Evolutionary conservation across 1,140 invertebrate species (phyloP).

Genomic region (Pentalonia nigronervosa): DNA sequence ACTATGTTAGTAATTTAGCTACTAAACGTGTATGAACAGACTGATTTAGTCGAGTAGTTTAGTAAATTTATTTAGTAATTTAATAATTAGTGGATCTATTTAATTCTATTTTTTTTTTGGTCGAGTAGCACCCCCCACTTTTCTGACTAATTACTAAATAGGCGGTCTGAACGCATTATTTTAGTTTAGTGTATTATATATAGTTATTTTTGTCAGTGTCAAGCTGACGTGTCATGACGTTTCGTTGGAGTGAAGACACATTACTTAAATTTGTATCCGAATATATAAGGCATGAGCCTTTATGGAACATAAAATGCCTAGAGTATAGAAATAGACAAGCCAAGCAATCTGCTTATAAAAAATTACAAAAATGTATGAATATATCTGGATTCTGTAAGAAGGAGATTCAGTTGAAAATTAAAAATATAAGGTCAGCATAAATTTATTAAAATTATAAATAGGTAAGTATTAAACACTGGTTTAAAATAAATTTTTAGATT

Average conservation of each 20-base stretch:
- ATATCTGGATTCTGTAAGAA: too few relatives aligned
- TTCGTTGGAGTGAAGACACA: slow-evolving; percentile 25
- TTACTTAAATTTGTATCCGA: slow-evolving; percentile 22
- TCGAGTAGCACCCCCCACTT: neutral
- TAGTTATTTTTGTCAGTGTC: slow-evolving; percentile 29
- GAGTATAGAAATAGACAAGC: slow-evolving; percentile 8
- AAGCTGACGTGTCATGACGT: too few relatives aligned
- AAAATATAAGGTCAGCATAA: too few relatives aligned
- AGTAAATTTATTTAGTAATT: slow-evolving; percentile 29
- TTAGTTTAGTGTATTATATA: slow-evolving; percentile 21
- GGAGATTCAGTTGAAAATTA: too few relatives aligned
- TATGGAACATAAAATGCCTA: slow-evolving; percentile 19
- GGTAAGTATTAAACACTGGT: too few relatives aligned
- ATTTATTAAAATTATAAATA: too few relatives aligned
- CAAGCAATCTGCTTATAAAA: neutral
- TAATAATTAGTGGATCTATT: slow-evolving; percentile 33
- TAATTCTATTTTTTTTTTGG: slow-evolving; percentile 37
- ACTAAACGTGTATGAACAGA: too few relatives aligned
- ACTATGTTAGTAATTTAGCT: slow-evolving; percentile 19
- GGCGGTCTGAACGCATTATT: slow-evolving; percentile 6
- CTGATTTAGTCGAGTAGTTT: slow-evolving; percentile 40
- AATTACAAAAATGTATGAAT: too few relatives aligned
- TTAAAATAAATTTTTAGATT: too few relatives aligned
- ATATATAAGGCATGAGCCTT: slow-evolving; percentile 21
- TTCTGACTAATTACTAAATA: slow-evolving; percentile 36